Percentiles rank a stretch among this genome's conserved stretches.
Evolutionary conservation across 2,888 invertebrate species (phyloP).

Genomic region (Eupithecia insigniata): DNA sequence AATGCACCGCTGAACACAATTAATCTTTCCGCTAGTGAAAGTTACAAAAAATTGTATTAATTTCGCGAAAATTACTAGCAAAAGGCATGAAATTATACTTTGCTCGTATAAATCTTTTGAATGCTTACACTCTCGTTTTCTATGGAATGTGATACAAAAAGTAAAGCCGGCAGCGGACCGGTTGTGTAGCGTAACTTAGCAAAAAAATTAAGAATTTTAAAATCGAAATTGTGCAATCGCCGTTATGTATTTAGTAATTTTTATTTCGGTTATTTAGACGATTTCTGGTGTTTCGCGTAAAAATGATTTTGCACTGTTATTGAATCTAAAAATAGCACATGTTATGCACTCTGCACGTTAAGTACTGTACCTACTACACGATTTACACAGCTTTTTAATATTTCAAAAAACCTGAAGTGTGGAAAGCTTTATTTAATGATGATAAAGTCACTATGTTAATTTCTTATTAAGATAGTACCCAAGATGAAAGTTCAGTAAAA

Average conservation of each 20-base stretch:
- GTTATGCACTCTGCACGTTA: no score
- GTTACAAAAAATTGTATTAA: constrained; percentile 48
- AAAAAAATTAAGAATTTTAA: constrained; percentile 49
- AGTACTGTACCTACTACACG: no score
- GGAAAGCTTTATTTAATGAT: background rate
- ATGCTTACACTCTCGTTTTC: constrained; percentile 62
- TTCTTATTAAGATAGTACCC: constrained; percentile 9
- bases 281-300: constrained; percentile 1
- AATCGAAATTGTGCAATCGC: constrained; percentile 55
- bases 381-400: no score
- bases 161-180: constrained; percentile 44
- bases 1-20: constrained; percentile 37
- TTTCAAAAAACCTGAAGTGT: background rate
- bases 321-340: background rate
- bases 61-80: constrained; percentile 48
- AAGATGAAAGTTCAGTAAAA: constrained; percentile 30
- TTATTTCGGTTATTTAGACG: constrained; percentile 10
- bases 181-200: constrained; percentile 50
- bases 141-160: constrained; percentile 58
- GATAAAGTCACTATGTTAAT: constrained; percentile 25
- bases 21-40: constrained; percentile 58
- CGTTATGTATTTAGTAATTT: constrained; percentile 26
- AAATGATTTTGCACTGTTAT: background rate
- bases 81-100: constrained; percentile 65
- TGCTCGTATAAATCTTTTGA: constrained; percentile 53